phyloP scores from a whole-genome alignment of 1,140 invertebrate genomes.

The Himalopsyche phryganea region DNA sequence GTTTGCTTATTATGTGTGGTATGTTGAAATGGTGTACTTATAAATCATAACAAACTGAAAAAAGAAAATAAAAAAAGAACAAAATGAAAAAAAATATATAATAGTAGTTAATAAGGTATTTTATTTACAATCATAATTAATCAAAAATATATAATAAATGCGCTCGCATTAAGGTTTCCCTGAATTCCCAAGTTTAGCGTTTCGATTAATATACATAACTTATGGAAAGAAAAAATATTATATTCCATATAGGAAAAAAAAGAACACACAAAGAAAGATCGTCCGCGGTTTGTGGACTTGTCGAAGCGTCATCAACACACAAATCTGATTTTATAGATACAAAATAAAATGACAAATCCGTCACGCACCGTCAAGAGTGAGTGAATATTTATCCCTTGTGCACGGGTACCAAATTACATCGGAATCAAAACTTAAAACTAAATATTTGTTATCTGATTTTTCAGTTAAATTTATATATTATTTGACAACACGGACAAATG shows the following conservation, averaged over 20 bases:
- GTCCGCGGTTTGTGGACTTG: background rate
- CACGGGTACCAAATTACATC: background rate
- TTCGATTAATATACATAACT: background rate
- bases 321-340: conserved; percentile 8
- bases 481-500: too few relatives aligned
- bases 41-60: background rate
- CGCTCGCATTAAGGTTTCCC: conserved; percentile 30
- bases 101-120: conserved; percentile 27
- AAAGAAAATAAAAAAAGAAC: conserved; percentile 19
- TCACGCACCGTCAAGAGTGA: background rate
- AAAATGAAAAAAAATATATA: conserved; percentile 28
- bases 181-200: conserved; percentile 29
- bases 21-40: too few relatives aligned
- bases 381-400: conserved; percentile 4
- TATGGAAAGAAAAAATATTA: background rate
- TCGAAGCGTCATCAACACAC: background rate
- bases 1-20: too few relatives aligned
- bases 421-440: background rate
- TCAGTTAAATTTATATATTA: too few relatives aligned
- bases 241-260: background rate
- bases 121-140: conserved; percentile 34
- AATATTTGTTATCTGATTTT: background rate
- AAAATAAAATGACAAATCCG: conserved; percentile 14
- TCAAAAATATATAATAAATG: conserved; percentile 29
- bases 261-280: conserved; percentile 1